Conservation (phyloP, 2,113 vertebrate genomes). For the Sceloporus tristichus region DNA sequence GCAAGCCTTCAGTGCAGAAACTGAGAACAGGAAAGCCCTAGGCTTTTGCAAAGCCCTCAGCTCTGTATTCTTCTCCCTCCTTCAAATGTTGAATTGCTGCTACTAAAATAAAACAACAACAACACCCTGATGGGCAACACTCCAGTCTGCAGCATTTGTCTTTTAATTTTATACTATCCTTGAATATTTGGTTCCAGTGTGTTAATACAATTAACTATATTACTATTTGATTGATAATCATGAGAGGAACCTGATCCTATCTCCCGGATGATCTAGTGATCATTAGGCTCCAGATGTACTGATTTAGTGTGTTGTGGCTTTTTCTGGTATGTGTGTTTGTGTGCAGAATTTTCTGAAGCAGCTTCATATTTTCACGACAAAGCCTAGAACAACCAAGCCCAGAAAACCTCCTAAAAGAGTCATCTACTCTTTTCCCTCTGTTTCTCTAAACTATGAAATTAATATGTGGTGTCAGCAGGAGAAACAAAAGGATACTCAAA, state of each 20-base stretch:
- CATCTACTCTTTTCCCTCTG: too few relatives aligned
- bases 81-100: not conserved
- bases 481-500: not conserved
- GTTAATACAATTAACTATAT: not conserved
- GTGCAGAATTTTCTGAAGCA: not conserved
- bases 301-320: not conserved
- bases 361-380: not conserved
- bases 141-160: not conserved
- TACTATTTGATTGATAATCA: not conserved
- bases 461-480: not conserved
- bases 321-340: not conserved
- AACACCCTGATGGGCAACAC: not conserved
- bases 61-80: not conserved
- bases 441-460: not conserved
- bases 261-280: not conserved
- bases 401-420: not conserved
- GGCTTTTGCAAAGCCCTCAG: not conserved
- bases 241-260: not conserved
- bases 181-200: not conserved
- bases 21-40: not conserved
- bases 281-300: not conserved
- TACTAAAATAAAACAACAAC: not conserved
- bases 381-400: not conserved
- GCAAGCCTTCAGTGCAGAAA: not conserved
- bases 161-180: not conserved